Conservation (phyloP, 2,113 vertebrate genomes). For the Butorides virescens region DNA sequence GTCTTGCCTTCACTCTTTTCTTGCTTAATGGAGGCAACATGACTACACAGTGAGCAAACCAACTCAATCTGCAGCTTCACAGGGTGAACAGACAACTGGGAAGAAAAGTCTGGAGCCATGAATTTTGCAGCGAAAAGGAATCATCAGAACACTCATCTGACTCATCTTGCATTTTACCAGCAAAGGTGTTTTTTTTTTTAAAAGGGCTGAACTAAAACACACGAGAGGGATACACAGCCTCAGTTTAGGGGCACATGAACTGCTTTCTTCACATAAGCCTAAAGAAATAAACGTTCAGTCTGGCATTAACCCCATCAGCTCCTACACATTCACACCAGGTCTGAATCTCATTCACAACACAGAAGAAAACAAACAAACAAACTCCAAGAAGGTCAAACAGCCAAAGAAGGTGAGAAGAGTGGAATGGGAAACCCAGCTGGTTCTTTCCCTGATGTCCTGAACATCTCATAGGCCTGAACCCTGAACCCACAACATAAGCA, state of each 20-base stretch:
- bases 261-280: neutral
- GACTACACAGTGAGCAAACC: neutral
- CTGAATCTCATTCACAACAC: neutral
- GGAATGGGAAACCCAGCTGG: neutral
- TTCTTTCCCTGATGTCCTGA: neutral
- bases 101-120: neutral
- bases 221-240: neutral
- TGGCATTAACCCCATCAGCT: neutral
- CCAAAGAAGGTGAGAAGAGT: neutral
- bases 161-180: neutral
- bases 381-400: constrained; percentile 2
- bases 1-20: neutral
- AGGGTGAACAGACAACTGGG: neutral
- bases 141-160: neutral
- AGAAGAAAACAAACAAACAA: constrained; percentile 1
- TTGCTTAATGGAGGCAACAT: neutral
- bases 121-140: neutral
- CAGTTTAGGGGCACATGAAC: neutral
- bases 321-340: neutral
- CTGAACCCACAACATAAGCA: neutral
- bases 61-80: neutral
- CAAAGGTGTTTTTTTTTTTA: neutral
- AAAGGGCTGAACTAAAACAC: neutral
- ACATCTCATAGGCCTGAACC: neutral
- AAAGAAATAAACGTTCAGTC: neutral